Evolutionary conservation across 92 coral and sea anemone genomes (phyloP).

Genomic region (Isaurus tuberculatus): DNA sequence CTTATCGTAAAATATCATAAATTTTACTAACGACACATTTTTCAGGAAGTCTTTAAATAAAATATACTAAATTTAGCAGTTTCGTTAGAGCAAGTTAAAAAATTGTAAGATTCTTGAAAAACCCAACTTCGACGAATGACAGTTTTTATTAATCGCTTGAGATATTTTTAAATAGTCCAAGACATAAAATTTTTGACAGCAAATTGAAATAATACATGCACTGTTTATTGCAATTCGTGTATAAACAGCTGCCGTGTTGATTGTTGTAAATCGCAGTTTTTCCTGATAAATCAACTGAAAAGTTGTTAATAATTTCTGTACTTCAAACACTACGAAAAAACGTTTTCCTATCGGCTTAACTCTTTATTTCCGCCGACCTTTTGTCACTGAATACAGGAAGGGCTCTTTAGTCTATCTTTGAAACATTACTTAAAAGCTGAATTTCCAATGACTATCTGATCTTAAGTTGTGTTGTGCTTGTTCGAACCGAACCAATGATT

Average conservation of each 20-base stretch:
- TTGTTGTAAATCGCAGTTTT: neutral
- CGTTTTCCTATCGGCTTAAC: neutral
- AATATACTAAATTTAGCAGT: neutral
- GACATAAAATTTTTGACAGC: conserved; percentile 1
- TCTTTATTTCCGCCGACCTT: neutral
- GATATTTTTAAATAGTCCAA: neutral
- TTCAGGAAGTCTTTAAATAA: neutral
- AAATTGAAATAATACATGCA: neutral
- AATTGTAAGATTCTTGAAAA: neutral
- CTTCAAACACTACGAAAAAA: no score
- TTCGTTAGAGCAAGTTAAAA: neutral
- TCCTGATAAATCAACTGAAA: neutral
- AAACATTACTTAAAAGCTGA: no score
- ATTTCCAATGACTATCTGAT: no score
- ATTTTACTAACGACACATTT: neutral
- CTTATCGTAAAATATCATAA: neutral
- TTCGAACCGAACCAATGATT: no score
- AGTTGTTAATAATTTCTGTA: neutral
- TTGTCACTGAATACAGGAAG: neutral
- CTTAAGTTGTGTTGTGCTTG: no score
- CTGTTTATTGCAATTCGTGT: conserved; percentile 31
- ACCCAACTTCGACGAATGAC: neutral
- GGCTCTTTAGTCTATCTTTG: neutral
- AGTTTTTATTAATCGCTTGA: neutral
- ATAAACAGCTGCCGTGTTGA: conserved; percentile 25